A percentile compares a stretch with the other conserved stretches of the same genome.
phyloP scores from a whole-genome alignment of 2,113 vertebrate genomes.

The Plectropomus leopardus region DNA sequence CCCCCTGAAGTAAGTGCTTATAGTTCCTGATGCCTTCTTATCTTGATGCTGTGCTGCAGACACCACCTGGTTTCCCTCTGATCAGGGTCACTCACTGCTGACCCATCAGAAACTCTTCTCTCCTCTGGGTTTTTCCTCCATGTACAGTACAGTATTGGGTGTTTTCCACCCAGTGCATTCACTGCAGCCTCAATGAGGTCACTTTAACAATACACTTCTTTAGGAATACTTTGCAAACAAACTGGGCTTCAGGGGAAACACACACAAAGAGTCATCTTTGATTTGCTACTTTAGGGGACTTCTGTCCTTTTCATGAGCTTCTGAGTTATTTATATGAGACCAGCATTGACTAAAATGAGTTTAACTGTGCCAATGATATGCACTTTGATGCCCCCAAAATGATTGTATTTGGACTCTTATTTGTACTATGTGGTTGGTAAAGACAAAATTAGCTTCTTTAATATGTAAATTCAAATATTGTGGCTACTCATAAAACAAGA shows the following conservation, averaged over 20 bases:
- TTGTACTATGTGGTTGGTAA: constrained; percentile 74
- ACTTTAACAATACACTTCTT: constrained; percentile 75
- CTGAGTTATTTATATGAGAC: constrained; percentile 84
- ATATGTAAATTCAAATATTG: constrained; percentile 70
- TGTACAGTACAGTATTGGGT: constrained; percentile 83
- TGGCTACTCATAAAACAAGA: constrained; percentile 70
- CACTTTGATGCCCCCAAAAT: constrained; percentile 78
- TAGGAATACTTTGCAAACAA: constrained; percentile 70
- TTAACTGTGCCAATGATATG: constrained; percentile 81
- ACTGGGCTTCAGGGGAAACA: constrained; percentile 70
- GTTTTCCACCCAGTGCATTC: constrained; percentile 78
- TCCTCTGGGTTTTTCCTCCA: constrained; percentile 70
- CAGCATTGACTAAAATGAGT: constrained; percentile 72
- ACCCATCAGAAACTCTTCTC: constrained; percentile 65
- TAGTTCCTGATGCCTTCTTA: constrained; percentile 73
- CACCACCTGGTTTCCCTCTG: constrained; percentile 64
- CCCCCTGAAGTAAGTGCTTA: constrained; percentile 68
- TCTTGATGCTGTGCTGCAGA: constrained; percentile 65
- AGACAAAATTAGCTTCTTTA: constrained; percentile 75
- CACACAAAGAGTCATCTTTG: constrained; percentile 57
- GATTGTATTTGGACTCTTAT: constrained; percentile 76
- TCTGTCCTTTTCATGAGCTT: constrained; percentile 50
- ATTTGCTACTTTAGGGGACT: constrained; percentile 61
- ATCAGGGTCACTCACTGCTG: constrained; percentile 29
- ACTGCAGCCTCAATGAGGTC: constrained; percentile 87